Evolutionary conservation across 2,888 invertebrate species (phyloP).

Genomic region (Folsomia candida): DNA sequence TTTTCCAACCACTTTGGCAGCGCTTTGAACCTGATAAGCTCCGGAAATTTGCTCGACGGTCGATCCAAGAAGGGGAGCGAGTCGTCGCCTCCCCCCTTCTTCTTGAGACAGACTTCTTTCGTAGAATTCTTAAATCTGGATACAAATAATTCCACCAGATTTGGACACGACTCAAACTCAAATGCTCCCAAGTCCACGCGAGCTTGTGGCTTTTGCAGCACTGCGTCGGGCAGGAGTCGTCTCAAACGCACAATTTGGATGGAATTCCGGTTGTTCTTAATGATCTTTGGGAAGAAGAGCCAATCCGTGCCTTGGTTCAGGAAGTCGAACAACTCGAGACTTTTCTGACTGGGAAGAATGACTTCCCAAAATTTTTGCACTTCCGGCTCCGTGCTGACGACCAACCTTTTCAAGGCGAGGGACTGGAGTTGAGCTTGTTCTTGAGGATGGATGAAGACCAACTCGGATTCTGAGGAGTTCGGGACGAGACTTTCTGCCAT

Average conservation of each 20-base stretch:
- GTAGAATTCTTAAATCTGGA: constrained; percentile 24
- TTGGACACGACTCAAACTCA: not conserved
- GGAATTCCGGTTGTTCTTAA: too few relatives aligned
- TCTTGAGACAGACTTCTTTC: constrained; percentile 18
- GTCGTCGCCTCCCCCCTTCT: constrained; percentile 6
- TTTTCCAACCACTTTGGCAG: constrained; percentile 8
- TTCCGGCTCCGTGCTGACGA: not conserved
- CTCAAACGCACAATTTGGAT: too few relatives aligned
- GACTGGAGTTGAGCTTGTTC: too few relatives aligned
- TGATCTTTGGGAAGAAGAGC: not conserved
- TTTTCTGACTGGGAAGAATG: not conserved
- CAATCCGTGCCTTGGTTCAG: not conserved
- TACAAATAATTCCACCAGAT: constrained; percentile 13
- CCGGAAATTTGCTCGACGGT: constrained; percentile 6
- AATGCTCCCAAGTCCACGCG: too few relatives aligned
- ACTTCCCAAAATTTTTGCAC: not conserved
- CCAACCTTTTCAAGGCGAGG: not conserved
- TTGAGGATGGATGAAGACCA: too few relatives aligned
- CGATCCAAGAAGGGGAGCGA: constrained; percentile 19
- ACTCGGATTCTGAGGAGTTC: too few relatives aligned
- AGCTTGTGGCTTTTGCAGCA: too few relatives aligned
- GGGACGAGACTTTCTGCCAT: too few relatives aligned
- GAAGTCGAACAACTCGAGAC: not conserved
- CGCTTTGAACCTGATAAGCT: constrained; percentile 10
- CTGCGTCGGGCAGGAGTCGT: too few relatives aligned